Conservation (phyloP, 2,888 invertebrate genomes). For the Hemistola chrysoprasaria region DNA sequence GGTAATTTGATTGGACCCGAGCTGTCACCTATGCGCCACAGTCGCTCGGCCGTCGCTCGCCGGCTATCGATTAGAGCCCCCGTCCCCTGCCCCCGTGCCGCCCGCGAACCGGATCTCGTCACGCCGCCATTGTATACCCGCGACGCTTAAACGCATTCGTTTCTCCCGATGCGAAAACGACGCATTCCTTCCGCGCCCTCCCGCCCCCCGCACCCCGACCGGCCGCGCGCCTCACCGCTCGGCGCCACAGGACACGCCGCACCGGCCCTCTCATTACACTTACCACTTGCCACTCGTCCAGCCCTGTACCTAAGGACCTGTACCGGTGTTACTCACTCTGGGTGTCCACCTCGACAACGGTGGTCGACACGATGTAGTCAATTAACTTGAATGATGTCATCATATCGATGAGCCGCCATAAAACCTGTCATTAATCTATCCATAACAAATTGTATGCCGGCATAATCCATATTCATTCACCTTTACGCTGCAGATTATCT, state of each 20-base stretch:
- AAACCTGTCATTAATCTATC: constrained; percentile 28
- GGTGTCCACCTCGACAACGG: constrained; percentile 32
- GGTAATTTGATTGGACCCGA: constrained; percentile 80
- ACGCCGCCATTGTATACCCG: constrained; percentile 82
- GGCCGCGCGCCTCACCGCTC: constrained; percentile 53
- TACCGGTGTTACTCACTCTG: constrained; percentile 4
- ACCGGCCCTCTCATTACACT: constrained; percentile 72
- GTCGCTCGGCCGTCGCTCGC: constrained; percentile 80
- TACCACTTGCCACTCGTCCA: constrained; percentile 16
- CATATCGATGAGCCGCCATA: constrained; percentile 26
- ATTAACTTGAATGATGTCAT: constrained; percentile 30
- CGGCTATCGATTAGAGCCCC: constrained; percentile 81
- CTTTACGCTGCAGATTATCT: constrained; percentile 6
- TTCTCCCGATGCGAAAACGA: constrained; percentile 83
- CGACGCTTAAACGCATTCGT: constrained; percentile 83
- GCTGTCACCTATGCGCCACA: constrained; percentile 82
- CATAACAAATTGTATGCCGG: constrained; percentile 17
- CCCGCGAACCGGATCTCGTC: constrained; percentile 82
- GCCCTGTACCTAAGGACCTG: constrained; percentile 2
- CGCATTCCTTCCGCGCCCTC: constrained; percentile 81
- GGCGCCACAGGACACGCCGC: constrained; percentile 54
- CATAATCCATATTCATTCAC: constrained; percentile 22
- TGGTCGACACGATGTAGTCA: constrained; percentile 27
- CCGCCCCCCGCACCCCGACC: constrained; percentile 58
- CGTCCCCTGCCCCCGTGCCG: constrained; percentile 67